Conservation (phyloP, 2,888 invertebrate genomes). For the Cordilura impudica region DNA sequence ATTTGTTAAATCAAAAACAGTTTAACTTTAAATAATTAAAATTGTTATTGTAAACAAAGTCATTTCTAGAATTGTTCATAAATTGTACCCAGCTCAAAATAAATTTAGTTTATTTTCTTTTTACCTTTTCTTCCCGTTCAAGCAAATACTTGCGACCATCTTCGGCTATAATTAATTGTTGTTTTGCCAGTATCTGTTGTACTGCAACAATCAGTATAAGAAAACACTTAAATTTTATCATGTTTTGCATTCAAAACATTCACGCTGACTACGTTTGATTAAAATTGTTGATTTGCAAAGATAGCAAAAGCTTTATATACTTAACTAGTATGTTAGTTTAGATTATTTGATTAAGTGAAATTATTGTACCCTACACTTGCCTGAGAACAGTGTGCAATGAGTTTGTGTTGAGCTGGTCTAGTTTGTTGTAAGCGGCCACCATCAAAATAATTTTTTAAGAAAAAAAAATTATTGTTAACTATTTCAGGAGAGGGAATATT, state of each 20-base stretch:
- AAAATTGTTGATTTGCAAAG: not conserved
- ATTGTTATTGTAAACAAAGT: too few relatives aligned
- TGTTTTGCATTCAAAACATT: not conserved
- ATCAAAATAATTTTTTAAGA: too few relatives aligned
- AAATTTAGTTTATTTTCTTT: not conserved
- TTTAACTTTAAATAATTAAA: too few relatives aligned
- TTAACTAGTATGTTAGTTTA: not conserved
- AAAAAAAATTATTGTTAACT: too few relatives aligned
- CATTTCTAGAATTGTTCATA: too few relatives aligned
- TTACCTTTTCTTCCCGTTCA: not conserved
- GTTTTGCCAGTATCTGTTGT: not conserved
- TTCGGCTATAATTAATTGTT: not conserved
- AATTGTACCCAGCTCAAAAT: not conserved
- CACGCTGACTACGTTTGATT: not conserved
- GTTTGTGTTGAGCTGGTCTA: too few relatives aligned
- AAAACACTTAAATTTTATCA: not conserved
- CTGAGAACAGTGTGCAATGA: too few relatives aligned
- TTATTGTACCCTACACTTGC: too few relatives aligned
- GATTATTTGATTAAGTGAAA: too few relatives aligned
- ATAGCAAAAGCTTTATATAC: not conserved
- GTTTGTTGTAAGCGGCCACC: too few relatives aligned
- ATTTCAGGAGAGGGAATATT: too few relatives aligned
- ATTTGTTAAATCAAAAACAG: too few relatives aligned
- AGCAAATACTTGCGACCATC: conserved; percentile 10
- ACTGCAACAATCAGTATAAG: not conserved